Conservation (phyloP, 2,888 invertebrate genomes). For the Lissocephala sabroskyi region DNA sequence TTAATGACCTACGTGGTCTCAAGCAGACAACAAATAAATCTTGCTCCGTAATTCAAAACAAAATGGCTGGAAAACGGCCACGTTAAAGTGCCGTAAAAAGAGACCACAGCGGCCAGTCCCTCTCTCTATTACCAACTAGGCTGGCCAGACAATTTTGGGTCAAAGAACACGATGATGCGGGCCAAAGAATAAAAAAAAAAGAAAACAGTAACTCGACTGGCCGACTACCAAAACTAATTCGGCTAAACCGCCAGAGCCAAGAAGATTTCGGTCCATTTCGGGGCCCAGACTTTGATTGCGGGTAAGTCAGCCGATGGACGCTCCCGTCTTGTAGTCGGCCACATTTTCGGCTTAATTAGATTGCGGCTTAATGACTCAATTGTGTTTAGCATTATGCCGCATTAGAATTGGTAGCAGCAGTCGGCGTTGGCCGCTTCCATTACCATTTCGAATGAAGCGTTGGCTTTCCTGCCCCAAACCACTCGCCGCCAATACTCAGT, state of each 20-base stretch:
- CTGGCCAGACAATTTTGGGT: conserved; percentile 9
- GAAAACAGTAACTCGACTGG: background rate
- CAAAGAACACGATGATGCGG: conserved; percentile 33
- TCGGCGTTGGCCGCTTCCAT: background rate
- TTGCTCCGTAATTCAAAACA: conserved; percentile 42
- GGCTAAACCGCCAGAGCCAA: conserved; percentile 22
- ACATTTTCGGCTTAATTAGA: conserved; percentile 61
- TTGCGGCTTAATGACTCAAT: conserved; percentile 63
- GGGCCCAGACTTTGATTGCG: background rate
- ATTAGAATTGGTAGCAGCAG: conserved; percentile 30
- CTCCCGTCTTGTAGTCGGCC: conserved; percentile 25
- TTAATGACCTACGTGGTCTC: conserved; percentile 61
- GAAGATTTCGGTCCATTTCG: conserved; percentile 5
- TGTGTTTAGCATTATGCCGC: conserved; percentile 53
- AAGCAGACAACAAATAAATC: conserved; percentile 54
- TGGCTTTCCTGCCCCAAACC: too few species aligned
- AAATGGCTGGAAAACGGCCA: conserved; percentile 54
- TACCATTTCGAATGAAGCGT: background rate
- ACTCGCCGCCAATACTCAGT: conserved; percentile 17
- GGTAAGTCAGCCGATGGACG: too few species aligned
- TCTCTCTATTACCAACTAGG: background rate
- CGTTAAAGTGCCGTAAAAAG: conserved; percentile 56
- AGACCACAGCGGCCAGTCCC: too few species aligned
- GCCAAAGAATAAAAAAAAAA: background rate
- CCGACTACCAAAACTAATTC: conserved; percentile 23